Evolutionary conservation across 1,140 invertebrate species (phyloP).

Genomic region (Neotoxoptera formosana): DNA sequence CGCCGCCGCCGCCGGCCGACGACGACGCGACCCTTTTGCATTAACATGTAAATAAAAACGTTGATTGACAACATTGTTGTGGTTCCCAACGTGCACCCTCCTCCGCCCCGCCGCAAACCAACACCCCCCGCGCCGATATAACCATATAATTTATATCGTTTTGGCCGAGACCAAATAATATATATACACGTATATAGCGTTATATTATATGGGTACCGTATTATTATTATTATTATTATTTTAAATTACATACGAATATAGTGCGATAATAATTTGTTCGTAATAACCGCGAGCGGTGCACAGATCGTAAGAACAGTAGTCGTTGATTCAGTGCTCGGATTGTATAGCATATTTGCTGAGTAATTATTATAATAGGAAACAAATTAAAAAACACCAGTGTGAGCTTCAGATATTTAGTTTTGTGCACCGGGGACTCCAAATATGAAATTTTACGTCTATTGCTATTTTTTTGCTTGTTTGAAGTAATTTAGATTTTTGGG

Average conservation of each 20-base stretch:
- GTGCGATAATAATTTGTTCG: background rate
- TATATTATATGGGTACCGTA: background rate
- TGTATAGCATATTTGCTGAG: too few relatives aligned
- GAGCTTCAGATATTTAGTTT: too few relatives aligned
- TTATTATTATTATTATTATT: background rate
- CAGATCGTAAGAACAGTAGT: background rate
- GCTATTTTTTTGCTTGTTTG: too few relatives aligned
- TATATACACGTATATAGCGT: too few relatives aligned
- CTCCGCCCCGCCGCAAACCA: background rate
- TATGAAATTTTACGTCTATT: too few relatives aligned
- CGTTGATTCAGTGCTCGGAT: too few relatives aligned
- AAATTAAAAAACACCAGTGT: too few relatives aligned
- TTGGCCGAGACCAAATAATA: background rate
- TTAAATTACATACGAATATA: background rate
- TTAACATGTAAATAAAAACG: constrained; percentile 57
- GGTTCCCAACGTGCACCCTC: background rate
- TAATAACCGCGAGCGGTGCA: background rate
- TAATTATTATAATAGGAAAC: too few relatives aligned
- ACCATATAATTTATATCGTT: constrained; percentile 1
- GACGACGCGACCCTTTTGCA: constrained; percentile 43
- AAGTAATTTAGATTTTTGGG: too few relatives aligned
- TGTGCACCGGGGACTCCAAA: too few relatives aligned
- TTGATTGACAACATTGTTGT: constrained; percentile 55
- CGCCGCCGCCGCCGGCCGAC: background rate
- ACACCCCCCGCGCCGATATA: background rate